phyloP scores from a whole-genome alignment of 2,113 vertebrate genomes.

The Burhinus oedicnemus region DNA sequence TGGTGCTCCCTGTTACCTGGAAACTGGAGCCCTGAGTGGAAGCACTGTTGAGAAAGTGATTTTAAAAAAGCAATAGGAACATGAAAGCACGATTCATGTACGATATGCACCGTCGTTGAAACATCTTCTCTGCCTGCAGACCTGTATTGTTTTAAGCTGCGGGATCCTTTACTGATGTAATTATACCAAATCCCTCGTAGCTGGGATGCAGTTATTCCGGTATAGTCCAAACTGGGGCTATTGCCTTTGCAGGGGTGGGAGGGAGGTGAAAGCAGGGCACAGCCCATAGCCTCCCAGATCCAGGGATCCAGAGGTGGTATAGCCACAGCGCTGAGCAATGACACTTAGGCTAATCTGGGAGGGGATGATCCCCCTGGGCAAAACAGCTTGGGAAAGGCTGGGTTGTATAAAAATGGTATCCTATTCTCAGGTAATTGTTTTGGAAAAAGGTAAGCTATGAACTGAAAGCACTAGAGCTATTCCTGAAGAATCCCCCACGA shows the following conservation, averaged over 20 bases:
- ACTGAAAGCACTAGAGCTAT: constrained; percentile 8
- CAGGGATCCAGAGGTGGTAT: not conserved
- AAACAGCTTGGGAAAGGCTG: constrained; percentile 7
- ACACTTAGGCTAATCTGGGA: not conserved
- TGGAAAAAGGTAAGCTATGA: constrained; percentile 19
- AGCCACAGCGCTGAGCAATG: not conserved
- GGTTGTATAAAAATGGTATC: not conserved
- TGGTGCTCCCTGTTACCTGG: constrained; percentile 34
- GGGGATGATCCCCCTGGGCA: not conserved
- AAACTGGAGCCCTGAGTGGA: constrained; percentile 28
- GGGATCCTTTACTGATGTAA: not conserved
- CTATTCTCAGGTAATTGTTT: constrained; percentile 8
- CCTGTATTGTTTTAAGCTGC: not conserved
- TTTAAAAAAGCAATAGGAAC: not conserved
- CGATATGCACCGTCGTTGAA: not conserved
- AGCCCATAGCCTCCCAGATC: not conserved
- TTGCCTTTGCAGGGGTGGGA: not conserved
- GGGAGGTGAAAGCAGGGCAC: not conserved
- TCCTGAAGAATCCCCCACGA: not conserved
- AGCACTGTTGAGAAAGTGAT: not conserved
- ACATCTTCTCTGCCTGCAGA: not conserved
- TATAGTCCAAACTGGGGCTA: not conserved
- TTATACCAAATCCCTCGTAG: not conserved
- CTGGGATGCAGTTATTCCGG: not conserved
- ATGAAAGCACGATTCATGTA: not conserved